A percentile compares a stretch with the other conserved stretches of the same genome.
phyloP scores from a whole-genome alignment of 1,140 invertebrate genomes.

The Pseudachorutes palmiensis region DNA sequence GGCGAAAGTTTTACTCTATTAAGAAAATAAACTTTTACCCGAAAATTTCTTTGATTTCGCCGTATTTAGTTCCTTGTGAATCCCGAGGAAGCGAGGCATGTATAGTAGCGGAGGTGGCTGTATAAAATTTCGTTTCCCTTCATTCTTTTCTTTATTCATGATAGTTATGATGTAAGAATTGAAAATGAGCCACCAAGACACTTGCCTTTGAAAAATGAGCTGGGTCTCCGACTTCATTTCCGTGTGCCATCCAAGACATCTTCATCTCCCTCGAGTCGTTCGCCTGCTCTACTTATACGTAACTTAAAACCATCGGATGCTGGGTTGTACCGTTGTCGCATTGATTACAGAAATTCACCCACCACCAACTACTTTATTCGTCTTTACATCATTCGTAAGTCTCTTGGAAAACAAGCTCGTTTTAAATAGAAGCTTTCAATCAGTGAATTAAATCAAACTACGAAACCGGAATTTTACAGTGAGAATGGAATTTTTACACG shows the following conservation, averaged over 20 bases:
- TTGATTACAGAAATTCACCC: constrained; percentile 44
- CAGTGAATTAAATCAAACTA: no score
- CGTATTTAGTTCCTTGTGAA: no score
- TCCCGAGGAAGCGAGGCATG: no score
- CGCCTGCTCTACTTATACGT: constrained; percentile 34
- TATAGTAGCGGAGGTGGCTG: no score
- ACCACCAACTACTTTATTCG: constrained; percentile 44
- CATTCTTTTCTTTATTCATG: constrained; percentile 13
- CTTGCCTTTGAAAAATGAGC: constrained; percentile 37
- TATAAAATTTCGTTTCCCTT: no score
- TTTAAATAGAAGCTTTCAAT: no score
- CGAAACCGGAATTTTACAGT: no score
- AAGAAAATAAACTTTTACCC: no score
- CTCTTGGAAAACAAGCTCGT: no score
- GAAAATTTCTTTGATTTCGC: no score
- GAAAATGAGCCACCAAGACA: constrained; percentile 29
- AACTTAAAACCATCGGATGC: constrained; percentile 23
- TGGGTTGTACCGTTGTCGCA: constrained; percentile 39
- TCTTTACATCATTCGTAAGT: constrained; percentile 44
- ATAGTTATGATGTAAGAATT: constrained; percentile 35
- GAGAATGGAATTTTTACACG: no score
- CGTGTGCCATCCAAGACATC: constrained; percentile 16
- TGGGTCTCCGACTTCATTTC: constrained; percentile 36
- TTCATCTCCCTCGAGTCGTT: constrained; percentile 19
- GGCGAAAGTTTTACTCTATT: no score